Percentiles rank a stretch among this genome's conserved stretches.
Conservation (phyloP, 2,113 vertebrate genomes). For the Chaetops frenatus region DNA sequence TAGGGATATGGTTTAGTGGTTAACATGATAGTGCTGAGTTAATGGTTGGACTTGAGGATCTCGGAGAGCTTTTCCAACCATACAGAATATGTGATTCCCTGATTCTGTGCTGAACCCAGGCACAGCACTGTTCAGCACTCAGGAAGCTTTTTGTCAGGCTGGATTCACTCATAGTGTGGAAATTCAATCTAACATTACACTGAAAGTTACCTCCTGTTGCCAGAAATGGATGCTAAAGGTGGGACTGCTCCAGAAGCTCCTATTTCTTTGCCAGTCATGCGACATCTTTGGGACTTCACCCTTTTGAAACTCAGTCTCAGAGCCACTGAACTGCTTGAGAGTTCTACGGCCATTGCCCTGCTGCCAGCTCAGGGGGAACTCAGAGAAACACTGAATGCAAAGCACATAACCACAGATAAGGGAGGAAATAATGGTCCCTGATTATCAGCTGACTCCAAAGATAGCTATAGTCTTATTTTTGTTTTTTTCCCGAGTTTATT, state of each 20-base stretch:
- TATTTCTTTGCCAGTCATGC: neutral
- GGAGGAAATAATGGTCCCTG: neutral
- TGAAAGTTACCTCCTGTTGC: neutral
- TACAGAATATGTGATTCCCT: neutral
- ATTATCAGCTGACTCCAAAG: neutral
- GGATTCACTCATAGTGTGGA: neutral
- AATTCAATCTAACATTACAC: neutral
- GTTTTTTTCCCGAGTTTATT: neutral
- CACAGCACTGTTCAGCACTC: neutral
- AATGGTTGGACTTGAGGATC: neutral
- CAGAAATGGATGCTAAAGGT: neutral
- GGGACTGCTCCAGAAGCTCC: neutral
- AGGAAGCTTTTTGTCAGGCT: neutral
- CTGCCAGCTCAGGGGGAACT: accelerated
- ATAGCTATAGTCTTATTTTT: neutral
- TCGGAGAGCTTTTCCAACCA: neutral
- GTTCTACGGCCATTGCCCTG: neutral
- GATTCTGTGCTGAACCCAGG: neutral
- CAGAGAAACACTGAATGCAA: neutral
- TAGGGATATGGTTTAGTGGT: neutral
- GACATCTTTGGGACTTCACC: neutral
- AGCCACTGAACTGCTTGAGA: neutral
- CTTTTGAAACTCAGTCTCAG: neutral
- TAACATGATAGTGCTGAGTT: neutral
- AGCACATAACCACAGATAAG: neutral